Evolutionary conservation across 2,797 vertebrate genomes (phyloP).

Genomic region (Enteromius trimaculatus): DNA sequence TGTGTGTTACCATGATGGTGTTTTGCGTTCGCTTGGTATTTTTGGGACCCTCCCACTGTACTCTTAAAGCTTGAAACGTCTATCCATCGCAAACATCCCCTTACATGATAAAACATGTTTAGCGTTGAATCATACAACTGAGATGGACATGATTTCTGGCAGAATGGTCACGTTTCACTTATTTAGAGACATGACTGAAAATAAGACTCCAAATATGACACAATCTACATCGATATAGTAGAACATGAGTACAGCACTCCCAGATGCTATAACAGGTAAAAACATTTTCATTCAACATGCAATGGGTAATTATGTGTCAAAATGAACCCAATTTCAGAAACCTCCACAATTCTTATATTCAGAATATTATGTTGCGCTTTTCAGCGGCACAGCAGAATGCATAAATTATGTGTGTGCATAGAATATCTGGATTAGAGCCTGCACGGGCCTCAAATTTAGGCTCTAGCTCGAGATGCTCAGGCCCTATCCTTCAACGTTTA

Average conservation of each 20-base stretch:
- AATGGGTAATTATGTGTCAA: too few species aligned
- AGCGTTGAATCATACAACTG: neutral
- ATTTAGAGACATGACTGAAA: neutral
- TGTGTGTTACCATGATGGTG: too few species aligned
- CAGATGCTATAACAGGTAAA: neutral
- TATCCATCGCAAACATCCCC: too few species aligned
- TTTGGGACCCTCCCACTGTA: too few species aligned
- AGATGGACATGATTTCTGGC: neutral
- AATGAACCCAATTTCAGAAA: too few species aligned
- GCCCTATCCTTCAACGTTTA: too few species aligned
- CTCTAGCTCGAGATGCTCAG: too few species aligned
- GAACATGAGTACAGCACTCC: neutral
- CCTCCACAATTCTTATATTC: neutral
- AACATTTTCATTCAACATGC: neutral
- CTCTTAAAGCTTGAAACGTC: too few species aligned
- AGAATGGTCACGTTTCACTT: neutral
- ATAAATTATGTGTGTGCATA: neutral
- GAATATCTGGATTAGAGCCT: neutral
- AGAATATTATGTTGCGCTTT: neutral
- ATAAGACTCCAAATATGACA: neutral
- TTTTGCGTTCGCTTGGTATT: too few species aligned
- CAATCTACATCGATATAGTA: neutral
- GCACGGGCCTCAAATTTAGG: too few species aligned
- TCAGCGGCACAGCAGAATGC: neutral
- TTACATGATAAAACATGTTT: too few species aligned